Conservation (phyloP, 2,797 vertebrate genomes). For the Megaceryle alcyon region DNA sequence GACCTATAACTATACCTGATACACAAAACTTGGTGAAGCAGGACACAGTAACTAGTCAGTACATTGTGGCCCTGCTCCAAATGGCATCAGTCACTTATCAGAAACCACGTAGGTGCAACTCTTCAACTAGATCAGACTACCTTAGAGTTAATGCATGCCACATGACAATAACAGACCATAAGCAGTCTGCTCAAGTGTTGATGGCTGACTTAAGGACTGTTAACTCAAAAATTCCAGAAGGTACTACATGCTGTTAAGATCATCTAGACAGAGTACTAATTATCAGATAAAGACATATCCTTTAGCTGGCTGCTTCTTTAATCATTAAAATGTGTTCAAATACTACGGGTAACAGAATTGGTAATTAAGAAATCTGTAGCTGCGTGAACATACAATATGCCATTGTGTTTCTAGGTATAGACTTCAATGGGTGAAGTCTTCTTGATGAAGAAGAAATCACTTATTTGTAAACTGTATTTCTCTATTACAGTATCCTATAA, state of each 20-base stretch:
- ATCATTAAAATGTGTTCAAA: not conserved
- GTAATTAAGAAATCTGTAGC: not conserved
- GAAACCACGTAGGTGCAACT: not conserved
- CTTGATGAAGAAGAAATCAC: not conserved
- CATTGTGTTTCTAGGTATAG: not conserved
- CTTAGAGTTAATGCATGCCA: not conserved
- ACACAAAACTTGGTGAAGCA: not conserved
- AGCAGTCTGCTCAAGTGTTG: not conserved
- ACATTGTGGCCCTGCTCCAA: not conserved
- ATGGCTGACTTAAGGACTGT: not conserved
- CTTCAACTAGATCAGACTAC: not conserved
- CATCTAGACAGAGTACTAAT: not conserved
- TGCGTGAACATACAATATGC: not conserved
- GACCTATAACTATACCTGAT: not conserved
- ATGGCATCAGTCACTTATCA: not conserved
- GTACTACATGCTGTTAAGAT: not conserved
- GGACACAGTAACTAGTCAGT: not conserved
- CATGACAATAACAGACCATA: not conserved
- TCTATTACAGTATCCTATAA: not conserved
- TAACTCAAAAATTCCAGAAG: not conserved
- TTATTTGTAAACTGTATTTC: not conserved
- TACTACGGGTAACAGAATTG: not conserved
- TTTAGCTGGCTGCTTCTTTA: not conserved
- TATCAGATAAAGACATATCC: not conserved
- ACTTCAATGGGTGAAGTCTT: not conserved